These are phyloP conservation scores for Polyommatus iphigenia DNA, from an alignment of 2,888 invertebrate species.

Conservation along the genomic window DNA sequence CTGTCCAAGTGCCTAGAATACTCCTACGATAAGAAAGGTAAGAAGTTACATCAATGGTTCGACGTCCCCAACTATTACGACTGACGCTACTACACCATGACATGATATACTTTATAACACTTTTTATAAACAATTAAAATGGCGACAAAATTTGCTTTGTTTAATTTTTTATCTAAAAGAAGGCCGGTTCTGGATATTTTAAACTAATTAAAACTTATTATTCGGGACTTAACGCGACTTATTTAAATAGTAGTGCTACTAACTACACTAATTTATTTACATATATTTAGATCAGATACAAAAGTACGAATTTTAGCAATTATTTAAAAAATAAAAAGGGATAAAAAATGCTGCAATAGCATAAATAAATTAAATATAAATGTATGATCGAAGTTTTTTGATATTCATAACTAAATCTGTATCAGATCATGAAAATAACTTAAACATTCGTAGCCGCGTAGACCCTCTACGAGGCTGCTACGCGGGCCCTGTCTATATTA, in stretches of 20 bases:
- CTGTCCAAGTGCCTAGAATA: slow-evolving; percentile 72
- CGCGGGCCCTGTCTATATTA: background rate
- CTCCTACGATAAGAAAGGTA: slow-evolving; percentile 56
- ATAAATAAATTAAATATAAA: no score
- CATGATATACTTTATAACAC: background rate
- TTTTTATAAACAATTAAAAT: slow-evolving; percentile 14
- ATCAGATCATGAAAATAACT: background rate
- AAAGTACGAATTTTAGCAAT: no score
- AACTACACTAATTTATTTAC: no score
- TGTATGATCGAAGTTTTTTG: no score
- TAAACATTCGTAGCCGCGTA: background rate
- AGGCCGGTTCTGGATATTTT: background rate
- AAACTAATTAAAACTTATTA: no score
- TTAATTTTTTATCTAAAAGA: background rate
- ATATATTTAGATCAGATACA: no score
- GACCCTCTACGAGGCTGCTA: background rate
- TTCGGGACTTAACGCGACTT: no score
- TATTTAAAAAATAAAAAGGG: no score
- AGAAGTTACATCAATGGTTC: slow-evolving; percentile 78
- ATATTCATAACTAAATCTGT: no score
- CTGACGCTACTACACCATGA: background rate
- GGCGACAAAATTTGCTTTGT: background rate
- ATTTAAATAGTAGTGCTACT: no score
- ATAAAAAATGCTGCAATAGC: no score
- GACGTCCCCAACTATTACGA: slow-evolving; percentile 70